Evolutionary conservation across 2,888 invertebrate species (phyloP).

Genomic region (Drosophila acutilabella): DNA sequence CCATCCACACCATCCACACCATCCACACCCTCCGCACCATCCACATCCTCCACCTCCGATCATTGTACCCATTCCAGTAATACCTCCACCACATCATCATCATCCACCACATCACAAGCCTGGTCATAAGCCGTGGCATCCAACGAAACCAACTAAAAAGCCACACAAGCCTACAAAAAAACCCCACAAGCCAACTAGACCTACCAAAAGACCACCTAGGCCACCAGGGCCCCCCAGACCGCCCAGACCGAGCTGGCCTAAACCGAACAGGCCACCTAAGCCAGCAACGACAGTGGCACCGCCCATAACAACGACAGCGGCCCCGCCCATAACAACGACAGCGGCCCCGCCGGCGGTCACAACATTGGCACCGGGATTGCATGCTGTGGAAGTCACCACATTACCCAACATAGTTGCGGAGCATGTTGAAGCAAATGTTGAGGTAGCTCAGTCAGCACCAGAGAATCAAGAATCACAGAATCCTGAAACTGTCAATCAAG

Average conservation of each 20-base stretch:
- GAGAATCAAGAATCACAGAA: background rate
- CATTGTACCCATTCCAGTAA: constrained; percentile 14
- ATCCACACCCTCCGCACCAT: constrained; percentile 1
- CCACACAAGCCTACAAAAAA: background rate
- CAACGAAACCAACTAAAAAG: constrained; percentile 10
- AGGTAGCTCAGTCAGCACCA: background rate
- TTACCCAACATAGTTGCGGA: background rate
- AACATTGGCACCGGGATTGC: background rate
- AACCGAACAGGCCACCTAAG: background rate
- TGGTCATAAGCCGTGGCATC: constrained; percentile 18
- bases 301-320: background rate
- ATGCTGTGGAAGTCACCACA: background rate
- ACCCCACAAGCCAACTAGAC: constrained; percentile 7
- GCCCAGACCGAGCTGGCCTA: background rate
- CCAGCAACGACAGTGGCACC: background rate
- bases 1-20: constrained; percentile 10
- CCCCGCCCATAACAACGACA: background rate
- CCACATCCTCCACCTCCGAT: constrained; percentile 17
- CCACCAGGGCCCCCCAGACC: background rate
- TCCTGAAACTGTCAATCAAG: background rate
- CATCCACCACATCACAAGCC: constrained; percentile 10
- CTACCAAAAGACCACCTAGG: background rate
- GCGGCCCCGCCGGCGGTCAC: background rate
- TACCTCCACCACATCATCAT: constrained; percentile 3
- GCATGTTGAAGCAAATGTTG: background rate